Evolutionary conservation across 2,797 vertebrate species (phyloP), one percentile per base, ranked within the genome.

Genomic region (Catharus ustulatus): DNA sequence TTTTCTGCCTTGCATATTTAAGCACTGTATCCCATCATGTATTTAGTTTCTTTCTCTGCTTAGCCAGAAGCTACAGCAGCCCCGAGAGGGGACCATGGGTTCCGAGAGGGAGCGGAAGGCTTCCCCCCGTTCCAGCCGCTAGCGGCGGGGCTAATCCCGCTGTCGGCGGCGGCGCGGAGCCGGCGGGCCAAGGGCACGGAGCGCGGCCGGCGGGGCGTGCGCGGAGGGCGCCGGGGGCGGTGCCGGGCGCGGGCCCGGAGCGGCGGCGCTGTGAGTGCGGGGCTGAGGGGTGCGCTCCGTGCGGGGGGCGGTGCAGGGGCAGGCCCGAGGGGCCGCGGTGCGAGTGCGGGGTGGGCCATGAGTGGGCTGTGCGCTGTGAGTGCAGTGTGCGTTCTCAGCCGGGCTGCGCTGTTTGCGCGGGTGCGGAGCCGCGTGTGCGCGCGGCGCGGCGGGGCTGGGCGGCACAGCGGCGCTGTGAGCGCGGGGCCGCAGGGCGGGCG

Each of bases 41-140:
- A 7, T 36, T n/a, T 54, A 0, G 0, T 30, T 52, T 36, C 15
- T 40, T 46, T 19, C 32, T 29, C 16, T 16, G 32, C n/a, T 38
- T 15, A 30, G 19, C 27, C 38, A 62, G 51, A 30, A 69, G 51
- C 59, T 11, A 2, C 12, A 13, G 27, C 10, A 16, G 11, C 6
- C 34, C 6, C 4, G 5, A 3, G 55, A 43, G 27, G 13, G 17
- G 2, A 9, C 13, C 1, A 6, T 1, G 72, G 23, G 14, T 57
- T 7, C 23, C 4, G n/a, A 57, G 58, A 17, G 34, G 16, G 45
- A 36, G 1, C 34, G 0, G 51, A 0, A 3, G 34, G 22, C 3
- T 11, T 34, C 11, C 6, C 5, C 24, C 9, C 13, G 0, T 1
- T 21, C 23, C 46, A 0, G 42, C 3, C 24, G 26, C 11, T 40